A percentile compares a stretch with the other conserved stretches of the same genome.
Conservation (phyloP, 1,140 invertebrate genomes). For the Aphelenchoides besseyi region DNA sequence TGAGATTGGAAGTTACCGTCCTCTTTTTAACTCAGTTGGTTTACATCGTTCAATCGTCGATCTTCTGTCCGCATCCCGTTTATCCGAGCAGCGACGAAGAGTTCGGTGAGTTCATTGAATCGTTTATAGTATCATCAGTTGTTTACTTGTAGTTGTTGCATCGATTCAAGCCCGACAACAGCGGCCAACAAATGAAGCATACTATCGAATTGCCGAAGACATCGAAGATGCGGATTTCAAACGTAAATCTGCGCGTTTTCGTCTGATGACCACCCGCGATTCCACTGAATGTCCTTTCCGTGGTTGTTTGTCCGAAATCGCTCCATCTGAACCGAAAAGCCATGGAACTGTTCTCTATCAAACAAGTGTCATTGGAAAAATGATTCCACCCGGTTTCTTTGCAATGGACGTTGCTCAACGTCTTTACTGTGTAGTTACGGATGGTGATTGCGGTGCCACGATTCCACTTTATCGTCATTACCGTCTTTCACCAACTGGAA, state of each 20-base stretch:
- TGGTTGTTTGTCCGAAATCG: constrained; percentile 7
- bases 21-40: too few relatives aligned
- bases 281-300: constrained; percentile 14
- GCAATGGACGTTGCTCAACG: constrained; percentile 16
- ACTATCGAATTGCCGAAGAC: constrained; percentile 19
- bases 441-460: constrained; percentile 20
- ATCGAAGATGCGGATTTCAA: neutral
- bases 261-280: constrained; percentile 16
- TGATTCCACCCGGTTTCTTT: constrained; percentile 23
- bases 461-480: constrained; percentile 20
- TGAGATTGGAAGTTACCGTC: too few relatives aligned
- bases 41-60: constrained; percentile 11
- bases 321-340: constrained; percentile 15
- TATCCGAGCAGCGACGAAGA: constrained; percentile 8
- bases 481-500: neutral
- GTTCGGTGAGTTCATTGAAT: constrained; percentile 13
- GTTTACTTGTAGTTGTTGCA: neutral
- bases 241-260: constrained; percentile 7
- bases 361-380: constrained; percentile 22
- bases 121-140: neutral
- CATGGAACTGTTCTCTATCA: constrained; percentile 16
- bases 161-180: constrained; percentile 12
- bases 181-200: neutral
- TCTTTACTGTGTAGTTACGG: constrained; percentile 21
- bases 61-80: constrained; percentile 12